Evolutionary conservation across 2,888 invertebrate genomes (phyloP).

Genomic region (Seira musarum): DNA sequence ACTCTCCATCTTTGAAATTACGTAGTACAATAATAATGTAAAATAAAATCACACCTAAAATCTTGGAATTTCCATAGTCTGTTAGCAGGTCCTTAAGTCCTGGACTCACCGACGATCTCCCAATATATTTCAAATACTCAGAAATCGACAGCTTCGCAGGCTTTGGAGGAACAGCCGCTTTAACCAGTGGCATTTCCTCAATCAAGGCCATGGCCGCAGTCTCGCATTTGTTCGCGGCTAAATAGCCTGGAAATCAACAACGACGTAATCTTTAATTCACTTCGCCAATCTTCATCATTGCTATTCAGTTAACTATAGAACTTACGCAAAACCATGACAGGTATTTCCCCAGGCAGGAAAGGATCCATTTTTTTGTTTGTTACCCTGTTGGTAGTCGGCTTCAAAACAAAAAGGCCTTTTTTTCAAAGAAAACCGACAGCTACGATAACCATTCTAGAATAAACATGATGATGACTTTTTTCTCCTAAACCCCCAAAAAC

Average conservation of each 20-base stretch:
- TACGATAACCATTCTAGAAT: too few species aligned
- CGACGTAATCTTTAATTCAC: not conserved
- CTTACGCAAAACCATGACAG: conserved; percentile 60
- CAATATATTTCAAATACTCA: conserved; percentile 39
- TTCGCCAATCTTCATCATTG: not conserved
- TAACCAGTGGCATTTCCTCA: conserved; percentile 44
- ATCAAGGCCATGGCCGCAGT: conserved; percentile 40
- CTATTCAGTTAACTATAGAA: too few species aligned
- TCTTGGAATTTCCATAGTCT: conserved; percentile 52
- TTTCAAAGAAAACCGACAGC: too few species aligned
- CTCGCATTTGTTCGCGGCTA: conserved; percentile 47
- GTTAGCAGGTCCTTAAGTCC: conserved; percentile 41
- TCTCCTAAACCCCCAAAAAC: too few species aligned
- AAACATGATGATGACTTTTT: too few species aligned
- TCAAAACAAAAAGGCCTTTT: too few species aligned
- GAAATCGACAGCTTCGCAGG: conserved; percentile 29
- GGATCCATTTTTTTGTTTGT: conserved; percentile 54
- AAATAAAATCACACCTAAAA: too few species aligned
- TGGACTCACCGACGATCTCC: conserved; percentile 11
- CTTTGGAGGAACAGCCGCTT: conserved; percentile 27
- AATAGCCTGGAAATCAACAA: conserved; percentile 37
- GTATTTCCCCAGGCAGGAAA: conserved; percentile 47
- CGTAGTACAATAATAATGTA: too few species aligned
- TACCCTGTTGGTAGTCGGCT: not conserved
- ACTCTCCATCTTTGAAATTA: too few species aligned